phyloP scores from a whole-genome alignment of 2,888 invertebrate genomes.

The Rhogogaster chlorosoma region DNA sequence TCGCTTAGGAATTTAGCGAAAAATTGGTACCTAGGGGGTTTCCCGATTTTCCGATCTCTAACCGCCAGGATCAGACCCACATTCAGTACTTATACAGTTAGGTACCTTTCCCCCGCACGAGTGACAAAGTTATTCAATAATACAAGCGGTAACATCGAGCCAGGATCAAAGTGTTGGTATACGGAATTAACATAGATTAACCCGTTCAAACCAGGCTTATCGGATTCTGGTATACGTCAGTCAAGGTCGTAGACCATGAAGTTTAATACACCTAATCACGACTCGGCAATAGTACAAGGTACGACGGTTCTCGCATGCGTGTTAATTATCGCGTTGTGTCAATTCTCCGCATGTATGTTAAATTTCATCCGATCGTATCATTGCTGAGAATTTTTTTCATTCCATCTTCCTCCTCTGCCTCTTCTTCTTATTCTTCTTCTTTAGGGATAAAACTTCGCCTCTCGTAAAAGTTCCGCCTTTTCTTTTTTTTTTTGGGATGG shows the following conservation, averaged over 20 bases:
- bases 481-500: not conserved
- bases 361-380: too few relatives aligned
- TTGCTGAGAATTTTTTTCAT: too few relatives aligned
- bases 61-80: not conserved
- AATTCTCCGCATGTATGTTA: not conserved
- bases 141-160: slow-evolving; percentile 1
- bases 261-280: not conserved
- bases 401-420: too few relatives aligned
- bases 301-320: too few relatives aligned
- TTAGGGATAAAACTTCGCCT: too few relatives aligned
- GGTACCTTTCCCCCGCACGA: not conserved
- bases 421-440: too few relatives aligned
- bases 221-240: slow-evolving; percentile 32
- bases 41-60: not conserved
- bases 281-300: not conserved
- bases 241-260: slow-evolving; percentile 8
- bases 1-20: too few relatives aligned
- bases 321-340: not conserved
- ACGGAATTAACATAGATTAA: slow-evolving; percentile 43
- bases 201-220: slow-evolving; percentile 37
- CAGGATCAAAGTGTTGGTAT: slow-evolving; percentile 33
- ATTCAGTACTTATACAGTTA: not conserved
- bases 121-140: slow-evolving; percentile 36
- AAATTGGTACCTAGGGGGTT: too few relatives aligned
- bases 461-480: too few relatives aligned